Base-by-base conservation (phyloP, 2,888 invertebrate species). In the Yponomeuta malinellus region DNA sequence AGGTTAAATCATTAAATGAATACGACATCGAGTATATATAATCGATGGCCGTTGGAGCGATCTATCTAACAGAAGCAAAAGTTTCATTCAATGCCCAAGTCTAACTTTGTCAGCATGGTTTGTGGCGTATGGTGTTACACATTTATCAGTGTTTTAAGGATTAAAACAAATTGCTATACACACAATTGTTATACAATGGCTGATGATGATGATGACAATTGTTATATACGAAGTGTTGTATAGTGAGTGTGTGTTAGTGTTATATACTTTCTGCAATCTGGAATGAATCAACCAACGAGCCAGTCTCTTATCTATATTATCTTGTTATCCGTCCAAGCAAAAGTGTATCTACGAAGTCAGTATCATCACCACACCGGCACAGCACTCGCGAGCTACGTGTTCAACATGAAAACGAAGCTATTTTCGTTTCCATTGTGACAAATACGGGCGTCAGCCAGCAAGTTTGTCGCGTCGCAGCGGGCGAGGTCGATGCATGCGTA, bases 391-490 rank as follows among this genome's bases (percentile, higher is more conserved):
- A 69, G 37, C 31, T n/a, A 31, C 52, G 37, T 75, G 77, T 76
- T 77, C 75, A 76, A 77, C 80, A 52, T 52, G 52, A 79, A 75
- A 78, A 76, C 73, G 78, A 78, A n/a, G 83, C 85, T 88, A 89
- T 88, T 89, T 88, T 87, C 81, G 83, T 80, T 81, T 81, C 80
- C 80, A 85, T 83, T 85, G 86, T 86, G 86, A 85, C 86, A 86
- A 87, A 87, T 84, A 81, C 83, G 81, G 79, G 80, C 86, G 84
- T 85, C 85, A 82, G 81, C 77, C 77, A 78, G 77, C 79, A 78
- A 77, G 74, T 78, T 78, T 63, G 59, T 48, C 68, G 63, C 68
- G 23, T 43, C 48, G 72, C 71, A 64, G 64, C 72, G 72, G 68
- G 73, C 68, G 73, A 43, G 72, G 12, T 29, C 59, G 69, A 48